These are phyloP conservation scores for Myrmecobius fasciatus DNA, from an alignment of 2,113 vertebrate genomes.

Conservation along the genomic window DNA sequence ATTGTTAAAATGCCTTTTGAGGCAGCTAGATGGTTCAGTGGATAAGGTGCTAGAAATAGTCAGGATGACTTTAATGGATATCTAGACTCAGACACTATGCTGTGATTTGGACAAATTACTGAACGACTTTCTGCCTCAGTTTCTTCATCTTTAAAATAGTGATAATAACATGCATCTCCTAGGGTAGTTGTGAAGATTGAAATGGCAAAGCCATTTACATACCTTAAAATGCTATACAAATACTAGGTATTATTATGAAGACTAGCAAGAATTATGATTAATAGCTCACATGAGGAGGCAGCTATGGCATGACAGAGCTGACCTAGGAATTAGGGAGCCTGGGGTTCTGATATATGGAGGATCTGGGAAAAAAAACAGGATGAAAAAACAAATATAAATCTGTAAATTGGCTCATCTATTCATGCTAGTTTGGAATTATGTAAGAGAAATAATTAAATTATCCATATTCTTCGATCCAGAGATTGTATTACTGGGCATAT, in stretches of 20 bases:
- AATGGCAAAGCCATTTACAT: not conserved
- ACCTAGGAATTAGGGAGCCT: not conserved
- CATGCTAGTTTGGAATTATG: not conserved
- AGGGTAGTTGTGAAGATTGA: not conserved
- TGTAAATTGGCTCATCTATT: not conserved
- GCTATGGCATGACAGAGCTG: too few relatives aligned
- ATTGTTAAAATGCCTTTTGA: not conserved
- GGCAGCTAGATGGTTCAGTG: not conserved
- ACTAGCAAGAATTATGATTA: not conserved
- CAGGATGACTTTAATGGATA: too few relatives aligned
- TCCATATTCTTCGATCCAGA: not conserved
- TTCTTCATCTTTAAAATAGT: not conserved
- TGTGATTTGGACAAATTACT: not conserved
- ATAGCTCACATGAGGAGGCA: not conserved
- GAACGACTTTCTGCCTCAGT: not conserved
- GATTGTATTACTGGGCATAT: not conserved
- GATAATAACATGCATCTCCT: not conserved
- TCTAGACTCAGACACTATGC: too few relatives aligned
- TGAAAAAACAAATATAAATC: not conserved
- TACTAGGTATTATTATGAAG: not conserved
- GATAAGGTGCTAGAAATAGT: too few relatives aligned
- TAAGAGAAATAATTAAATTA: not conserved
- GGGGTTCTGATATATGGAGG: not conserved
- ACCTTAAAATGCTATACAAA: not conserved
- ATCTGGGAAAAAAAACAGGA: not conserved